Evolutionary conservation across 2,888 invertebrate genomes (phyloP), one percentile per base, ranked within the genome.

Genomic region (Protophormia terraenovae): DNA sequence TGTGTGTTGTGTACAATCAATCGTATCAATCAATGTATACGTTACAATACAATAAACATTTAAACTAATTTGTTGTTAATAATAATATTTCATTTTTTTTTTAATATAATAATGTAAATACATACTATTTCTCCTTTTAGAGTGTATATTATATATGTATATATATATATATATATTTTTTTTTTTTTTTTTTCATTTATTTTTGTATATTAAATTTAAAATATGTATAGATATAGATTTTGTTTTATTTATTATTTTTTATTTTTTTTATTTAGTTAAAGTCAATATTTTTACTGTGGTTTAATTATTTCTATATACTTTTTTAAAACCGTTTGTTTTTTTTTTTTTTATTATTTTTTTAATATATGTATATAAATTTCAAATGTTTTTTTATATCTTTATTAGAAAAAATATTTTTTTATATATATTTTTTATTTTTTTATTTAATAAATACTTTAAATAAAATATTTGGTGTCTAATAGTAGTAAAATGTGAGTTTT

Each of bases 391-490:
- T 73, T 29, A 8, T 58, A 3, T 80, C 80, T 67, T 55, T 69
- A 38, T 78, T 67, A 81, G 69, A 82, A 85, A 81, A 80, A 83
- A 82, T 71, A 55, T 78, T 83, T 72, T 62, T 32, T 85, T 82
- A n/a, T n/a, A n/a, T n/a, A n/a, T n/a, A n/a, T n/a, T 35, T 62
- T 29, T 47, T 77, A 67, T 62, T 38, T 16, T 22, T 77, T 76
- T 72, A 19, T 84, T 67, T 76, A 66, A 78, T 75, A 78, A 75
- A 84, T 69, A 78, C 79, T 64, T 71, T 78, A 72, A 72, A 67
- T 84, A 77, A 84, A 83, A 79, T 77, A 84, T 84, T 83, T 84
- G 84, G 79, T 83, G 86, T 80, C 83, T 80, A 86, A 69, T 76
- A 75, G 62, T 82, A 81, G 60, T 79, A 83, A 86, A 85, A 79